A percentile compares a stretch with the other conserved stretches of the same genome.
Evolutionary conservation across 2,888 invertebrate species (phyloP).

Genomic region (Nemotelus nigrinus): DNA sequence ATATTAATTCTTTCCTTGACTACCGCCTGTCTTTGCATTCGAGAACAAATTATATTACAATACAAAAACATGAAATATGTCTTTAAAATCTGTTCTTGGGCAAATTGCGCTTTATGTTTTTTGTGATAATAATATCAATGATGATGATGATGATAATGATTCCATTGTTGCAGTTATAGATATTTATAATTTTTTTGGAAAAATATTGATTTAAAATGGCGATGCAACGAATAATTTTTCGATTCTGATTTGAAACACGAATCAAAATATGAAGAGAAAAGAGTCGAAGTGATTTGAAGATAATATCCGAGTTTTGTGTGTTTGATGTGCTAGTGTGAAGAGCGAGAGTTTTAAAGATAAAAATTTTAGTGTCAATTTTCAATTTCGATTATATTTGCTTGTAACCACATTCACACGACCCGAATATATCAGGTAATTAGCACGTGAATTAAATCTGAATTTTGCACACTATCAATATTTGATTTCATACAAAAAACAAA

Average conservation of each 20-base stretch:
- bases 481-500: no score
- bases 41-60: no score
- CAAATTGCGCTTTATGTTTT: conserved; percentile 35
- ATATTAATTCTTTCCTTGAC: neutral
- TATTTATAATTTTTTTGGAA: conserved; percentile 8
- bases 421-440: no score
- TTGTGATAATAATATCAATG: conserved; percentile 21
- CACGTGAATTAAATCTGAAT: no score
- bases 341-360: no score
- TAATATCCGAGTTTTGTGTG: neutral
- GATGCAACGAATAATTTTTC: conserved; percentile 34
- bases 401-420: no score
- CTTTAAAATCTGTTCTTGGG: conserved; percentile 3
- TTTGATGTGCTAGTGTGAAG: no score
- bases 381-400: no score
- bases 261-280: conserved; percentile 12
- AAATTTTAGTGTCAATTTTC: no score
- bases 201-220: neutral
- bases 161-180: conserved; percentile 25
- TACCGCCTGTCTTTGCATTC: no score
- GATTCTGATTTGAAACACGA: conserved; percentile 9
- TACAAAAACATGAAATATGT: no score
- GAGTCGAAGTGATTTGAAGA: neutral
- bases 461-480: no score
- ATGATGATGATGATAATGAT: neutral